Percentiles rank a stretch among this genome's conserved stretches.
Evolutionary conservation across 2,888 invertebrate genomes (phyloP).

Genomic region (Lycophotia porphyrea): DNA sequence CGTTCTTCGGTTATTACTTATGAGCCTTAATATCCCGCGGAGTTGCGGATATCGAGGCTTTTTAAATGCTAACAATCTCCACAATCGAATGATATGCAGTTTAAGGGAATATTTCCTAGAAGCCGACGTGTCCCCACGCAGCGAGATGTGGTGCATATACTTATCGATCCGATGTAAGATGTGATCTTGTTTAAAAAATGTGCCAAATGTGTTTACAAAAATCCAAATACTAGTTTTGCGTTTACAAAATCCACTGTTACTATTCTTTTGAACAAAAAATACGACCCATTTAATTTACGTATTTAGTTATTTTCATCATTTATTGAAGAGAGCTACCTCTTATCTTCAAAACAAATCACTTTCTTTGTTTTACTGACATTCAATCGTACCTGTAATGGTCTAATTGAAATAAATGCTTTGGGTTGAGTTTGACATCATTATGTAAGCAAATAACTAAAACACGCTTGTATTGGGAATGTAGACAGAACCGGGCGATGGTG

Average conservation of each 20-base stretch:
- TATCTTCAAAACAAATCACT: background rate
- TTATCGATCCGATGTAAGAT: too few species aligned
- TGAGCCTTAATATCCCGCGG: too few species aligned
- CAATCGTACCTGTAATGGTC: too few species aligned
- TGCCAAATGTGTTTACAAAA: background rate
- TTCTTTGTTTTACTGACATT: too few species aligned
- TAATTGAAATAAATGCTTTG: too few species aligned
- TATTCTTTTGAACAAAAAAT: background rate
- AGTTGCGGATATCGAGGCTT: too few species aligned
- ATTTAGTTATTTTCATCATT: background rate
- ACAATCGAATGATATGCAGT: too few species aligned
- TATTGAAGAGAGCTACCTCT: background rate
- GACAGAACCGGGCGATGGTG: slow-evolving; percentile 39
- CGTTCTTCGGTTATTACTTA: too few species aligned
- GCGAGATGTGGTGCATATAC: too few species aligned
- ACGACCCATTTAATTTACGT: background rate
- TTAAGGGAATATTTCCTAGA: too few species aligned
- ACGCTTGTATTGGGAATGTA: slow-evolving; percentile 57
- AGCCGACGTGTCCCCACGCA: too few species aligned
- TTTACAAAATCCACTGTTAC: background rate
- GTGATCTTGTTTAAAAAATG: background rate
- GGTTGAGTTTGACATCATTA: slow-evolving; percentile 3
- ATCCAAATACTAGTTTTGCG: background rate
- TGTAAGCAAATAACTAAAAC: slow-evolving; percentile 26
- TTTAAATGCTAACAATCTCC: too few species aligned